These are phyloP conservation scores for Glyptemys insculpta DNA, from an alignment of 2,797 vertebrate genomes.

Conservation along the genomic window DNA sequence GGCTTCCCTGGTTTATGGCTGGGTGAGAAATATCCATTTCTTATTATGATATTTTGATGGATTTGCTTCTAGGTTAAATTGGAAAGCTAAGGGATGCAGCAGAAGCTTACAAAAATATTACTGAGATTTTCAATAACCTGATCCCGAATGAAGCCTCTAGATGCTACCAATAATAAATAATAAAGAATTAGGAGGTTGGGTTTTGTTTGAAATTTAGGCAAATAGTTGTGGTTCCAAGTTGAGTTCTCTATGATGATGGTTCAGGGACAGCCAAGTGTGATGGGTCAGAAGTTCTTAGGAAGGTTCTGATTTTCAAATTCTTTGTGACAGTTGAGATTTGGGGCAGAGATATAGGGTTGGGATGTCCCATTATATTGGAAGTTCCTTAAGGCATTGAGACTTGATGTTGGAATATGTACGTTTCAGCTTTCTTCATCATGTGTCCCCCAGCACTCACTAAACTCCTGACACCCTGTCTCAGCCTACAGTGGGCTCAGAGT, in stretches of 20 bases:
- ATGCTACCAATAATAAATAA: background rate
- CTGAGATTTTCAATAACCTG: background rate
- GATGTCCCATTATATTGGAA: conserved; percentile 23
- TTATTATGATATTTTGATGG: background rate
- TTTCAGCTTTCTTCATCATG: conserved; percentile 21
- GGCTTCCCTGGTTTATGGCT: background rate
- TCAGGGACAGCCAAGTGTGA: background rate
- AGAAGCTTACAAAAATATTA: background rate
- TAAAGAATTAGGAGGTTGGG: background rate
- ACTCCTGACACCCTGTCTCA: conserved; percentile 19
- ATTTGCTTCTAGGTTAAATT: background rate
- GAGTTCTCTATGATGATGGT: background rate
- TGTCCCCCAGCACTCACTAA: background rate
- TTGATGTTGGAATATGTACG: conserved; percentile 42
- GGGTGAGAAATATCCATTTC: background rate
- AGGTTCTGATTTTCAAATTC: background rate
- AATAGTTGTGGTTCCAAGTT: conserved; percentile 27
- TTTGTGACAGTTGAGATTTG: background rate
- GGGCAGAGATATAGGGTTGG: background rate
- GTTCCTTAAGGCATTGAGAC: conserved; percentile 54
- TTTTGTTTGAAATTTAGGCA: conserved; percentile 20
- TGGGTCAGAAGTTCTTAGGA: conserved; percentile 27
- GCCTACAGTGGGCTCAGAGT: background rate
- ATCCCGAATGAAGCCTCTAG: background rate
- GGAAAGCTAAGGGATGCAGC: background rate